Evolutionary conservation across 2,888 invertebrate species (phyloP).

Genomic region (Gastrophysa polygoni): DNA sequence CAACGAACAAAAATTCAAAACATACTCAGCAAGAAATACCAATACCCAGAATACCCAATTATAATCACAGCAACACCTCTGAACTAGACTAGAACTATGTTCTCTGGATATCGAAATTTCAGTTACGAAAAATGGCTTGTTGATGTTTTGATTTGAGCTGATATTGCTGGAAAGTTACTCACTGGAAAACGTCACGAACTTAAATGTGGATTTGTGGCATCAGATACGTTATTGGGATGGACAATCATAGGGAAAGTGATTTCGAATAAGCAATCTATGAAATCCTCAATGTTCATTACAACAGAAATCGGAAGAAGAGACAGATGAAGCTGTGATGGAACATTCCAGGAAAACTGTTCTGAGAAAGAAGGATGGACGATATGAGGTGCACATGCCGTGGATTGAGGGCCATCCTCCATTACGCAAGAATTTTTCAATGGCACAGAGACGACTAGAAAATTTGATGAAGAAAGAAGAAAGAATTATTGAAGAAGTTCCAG

Average conservation of each 20-base stretch:
- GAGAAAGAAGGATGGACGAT: constrained; percentile 35
- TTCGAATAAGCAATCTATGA: neutral
- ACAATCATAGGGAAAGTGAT: constrained; percentile 5
- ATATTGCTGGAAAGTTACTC: constrained; percentile 39
- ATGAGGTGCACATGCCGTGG: constrained; percentile 42
- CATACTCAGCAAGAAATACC: too few species aligned
- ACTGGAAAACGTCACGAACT: constrained; percentile 35
- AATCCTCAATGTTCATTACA: constrained; percentile 19
- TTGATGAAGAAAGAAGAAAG: neutral
- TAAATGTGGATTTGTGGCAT: constrained; percentile 34
- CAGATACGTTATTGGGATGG: constrained; percentile 30
- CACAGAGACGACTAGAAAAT: neutral
- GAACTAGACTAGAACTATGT: too few species aligned
- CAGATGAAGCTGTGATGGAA: constrained; percentile 18
- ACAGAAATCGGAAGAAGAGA: neutral
- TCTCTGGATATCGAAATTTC: constrained; percentile 12
- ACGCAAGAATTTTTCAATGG: constrained; percentile 10
- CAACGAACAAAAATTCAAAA: too few species aligned
- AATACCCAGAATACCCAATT: too few species aligned
- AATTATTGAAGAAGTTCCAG: constrained; percentile 12
- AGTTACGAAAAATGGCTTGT: constrained; percentile 27
- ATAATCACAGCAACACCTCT: too few species aligned
- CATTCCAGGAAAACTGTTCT: constrained; percentile 33
- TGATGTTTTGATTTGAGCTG: constrained; percentile 40
- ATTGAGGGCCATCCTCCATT: constrained; percentile 34